Evolutionary conservation across 1,140 invertebrate species (phyloP).

Genomic region (Nasonia giraulti): DNA sequence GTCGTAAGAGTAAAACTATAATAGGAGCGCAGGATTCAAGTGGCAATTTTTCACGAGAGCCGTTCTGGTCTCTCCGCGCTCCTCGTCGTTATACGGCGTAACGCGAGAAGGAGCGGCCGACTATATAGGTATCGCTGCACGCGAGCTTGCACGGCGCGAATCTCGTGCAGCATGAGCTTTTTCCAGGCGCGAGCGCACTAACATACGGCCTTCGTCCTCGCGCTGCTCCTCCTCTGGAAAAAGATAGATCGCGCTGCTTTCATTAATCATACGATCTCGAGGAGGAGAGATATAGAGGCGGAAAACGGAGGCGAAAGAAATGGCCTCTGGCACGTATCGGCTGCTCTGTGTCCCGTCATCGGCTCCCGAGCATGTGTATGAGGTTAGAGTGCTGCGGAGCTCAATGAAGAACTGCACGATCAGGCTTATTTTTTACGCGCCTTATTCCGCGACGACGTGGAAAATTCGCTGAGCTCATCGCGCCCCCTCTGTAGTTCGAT

Average conservation of each 20-base stretch:
- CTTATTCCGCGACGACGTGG: background rate
- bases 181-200: background rate
- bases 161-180: background rate
- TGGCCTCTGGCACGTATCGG: background rate
- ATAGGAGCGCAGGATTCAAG: background rate
- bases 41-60: background rate
- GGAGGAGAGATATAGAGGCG: background rate
- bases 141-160: background rate
- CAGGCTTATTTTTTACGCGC: background rate
- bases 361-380: background rate
- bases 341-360: background rate
- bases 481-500: background rate
- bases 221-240: background rate
- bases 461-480: background rate
- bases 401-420: background rate
- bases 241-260: slow-evolving; percentile 1
- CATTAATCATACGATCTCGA: background rate
- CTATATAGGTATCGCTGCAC: too few relatives aligned
- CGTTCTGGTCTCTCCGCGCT: too few relatives aligned
- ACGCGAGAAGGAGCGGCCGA: too few relatives aligned
- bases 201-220: background rate
- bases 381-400: background rate
- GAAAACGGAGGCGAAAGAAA: background rate
- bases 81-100: background rate
- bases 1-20: background rate